Conservation (phyloP, 37 sponge, comb jelly and placozoan species). For the Cladorhizidae sp. region DNA sequence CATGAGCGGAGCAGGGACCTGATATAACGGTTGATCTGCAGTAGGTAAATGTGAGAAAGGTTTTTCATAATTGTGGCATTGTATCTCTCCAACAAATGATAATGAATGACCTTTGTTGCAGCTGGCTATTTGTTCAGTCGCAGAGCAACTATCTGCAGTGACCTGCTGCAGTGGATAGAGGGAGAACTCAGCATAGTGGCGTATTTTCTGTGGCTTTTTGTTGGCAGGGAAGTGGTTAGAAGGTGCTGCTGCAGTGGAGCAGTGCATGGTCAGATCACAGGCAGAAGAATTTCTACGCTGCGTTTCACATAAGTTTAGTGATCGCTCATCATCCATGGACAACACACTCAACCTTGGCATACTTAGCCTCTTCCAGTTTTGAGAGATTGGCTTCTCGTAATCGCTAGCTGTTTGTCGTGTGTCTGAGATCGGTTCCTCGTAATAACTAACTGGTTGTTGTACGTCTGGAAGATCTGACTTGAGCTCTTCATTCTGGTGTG, state of each 20-base stretch:
- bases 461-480: too few relatives aligned
- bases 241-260: background rate
- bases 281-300: background rate
- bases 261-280: background rate
- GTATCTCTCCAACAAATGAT: background rate
- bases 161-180: background rate
- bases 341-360: background rate
- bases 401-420: background rate
- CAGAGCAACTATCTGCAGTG: background rate
- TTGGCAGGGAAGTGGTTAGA: background rate
- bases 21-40: background rate
- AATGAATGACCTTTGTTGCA: background rate
- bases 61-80: background rate
- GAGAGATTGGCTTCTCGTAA: background rate
- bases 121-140: background rate
- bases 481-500: too few relatives aligned
- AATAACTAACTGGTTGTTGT: too few relatives aligned
- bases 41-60: too few relatives aligned
- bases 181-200: conserved; percentile 4
- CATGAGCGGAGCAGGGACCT: background rate
- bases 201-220: background rate
- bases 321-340: too few relatives aligned
- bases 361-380: background rate
- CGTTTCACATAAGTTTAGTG: too few relatives aligned
- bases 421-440: background rate